Evolutionary conservation across 2,888 invertebrate species (phyloP), one percentile per base, ranked within the genome.

Genomic region (Pyrochroa serraticornis): DNA sequence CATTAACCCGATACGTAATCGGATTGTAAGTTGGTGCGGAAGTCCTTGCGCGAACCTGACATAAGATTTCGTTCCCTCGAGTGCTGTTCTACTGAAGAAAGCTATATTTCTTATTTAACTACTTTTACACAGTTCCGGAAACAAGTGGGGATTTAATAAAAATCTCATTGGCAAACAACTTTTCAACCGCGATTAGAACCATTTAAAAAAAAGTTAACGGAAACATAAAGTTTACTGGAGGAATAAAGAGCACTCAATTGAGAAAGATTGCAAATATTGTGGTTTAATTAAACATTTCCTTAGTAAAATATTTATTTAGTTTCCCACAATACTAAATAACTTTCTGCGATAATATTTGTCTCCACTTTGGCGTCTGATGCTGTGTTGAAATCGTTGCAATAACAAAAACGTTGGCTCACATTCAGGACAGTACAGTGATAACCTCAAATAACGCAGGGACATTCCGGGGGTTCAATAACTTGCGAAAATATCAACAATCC

Each of bases 31-130:
- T 47, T 53, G 41, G 57, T 47, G 45, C 51, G 48, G 38, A 53
- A 48, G 48, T 48, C 39, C 31, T 43, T 39, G 31, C 41, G 33
- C 42, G 37, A 49, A 34, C 38, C 45, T 38, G 53, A 46, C 54
- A 43, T 36, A 55, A 55, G 54, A 55, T 55, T 48, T 53, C 54
- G 45, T 51, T 61, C 65, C 60, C 63, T 38, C 34, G 65, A 52
- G 65, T 57, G 63, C 49, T 35, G 59, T 63, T 49, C 30, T 35
- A 44, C 51, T 48, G 48, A 57, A 55, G 61, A 52, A 58, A 60
- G 59, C 60, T 58, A 58, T 65, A 63, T 65, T 63, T 65, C 63
- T 63, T 50, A 54, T 59, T 55, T 63, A 61, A 63, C 64, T 62
- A 65, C 62, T 42, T 58, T 62, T 62, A 58, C 39, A 39, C 34